Evolutionary conservation across 1,140 invertebrate genomes (phyloP).

Genomic region (Ceratosolen fusciceps): DNA sequence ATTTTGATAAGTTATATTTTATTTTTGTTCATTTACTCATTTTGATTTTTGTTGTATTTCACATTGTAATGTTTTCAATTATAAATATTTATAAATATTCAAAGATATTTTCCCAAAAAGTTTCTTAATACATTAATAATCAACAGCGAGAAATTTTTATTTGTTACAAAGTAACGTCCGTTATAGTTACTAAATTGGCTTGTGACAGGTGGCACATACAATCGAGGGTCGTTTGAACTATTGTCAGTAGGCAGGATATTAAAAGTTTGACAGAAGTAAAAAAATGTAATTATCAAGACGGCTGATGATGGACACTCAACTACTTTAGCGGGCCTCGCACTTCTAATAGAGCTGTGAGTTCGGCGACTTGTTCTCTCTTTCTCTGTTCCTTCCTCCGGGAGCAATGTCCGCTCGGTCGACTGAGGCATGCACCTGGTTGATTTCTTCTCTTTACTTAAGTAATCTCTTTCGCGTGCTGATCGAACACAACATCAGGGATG

Average conservation of each 20-base stretch:
- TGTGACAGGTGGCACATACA: constrained; percentile 5
- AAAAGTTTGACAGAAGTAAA: neutral
- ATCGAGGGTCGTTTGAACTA: neutral
- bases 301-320: neutral
- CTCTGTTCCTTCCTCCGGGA: constrained; percentile 45
- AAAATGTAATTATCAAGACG: constrained; percentile 33
- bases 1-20: too few relatives aligned
- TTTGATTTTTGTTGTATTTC: too few relatives aligned
- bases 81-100: too few relatives aligned
- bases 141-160: neutral
- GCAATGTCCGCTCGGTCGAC: constrained; percentile 53
- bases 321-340: neutral
- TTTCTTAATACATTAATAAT: too few relatives aligned
- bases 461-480: constrained; percentile 55
- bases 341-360: constrained; percentile 12
- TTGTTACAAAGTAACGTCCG: neutral
- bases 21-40: too few relatives aligned
- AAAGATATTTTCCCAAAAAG: too few relatives aligned
- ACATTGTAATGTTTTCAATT: too few relatives aligned
- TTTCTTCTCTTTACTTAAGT: constrained; percentile 55
- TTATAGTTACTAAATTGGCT: neutral
- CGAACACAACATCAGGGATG: constrained; percentile 49
- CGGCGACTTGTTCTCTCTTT: constrained; percentile 18
- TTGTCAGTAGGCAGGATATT: neutral
- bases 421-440: constrained; percentile 54